Evolutionary conservation across 2,888 invertebrate species (phyloP).

Genomic region (Parnassius glacialis): DNA sequence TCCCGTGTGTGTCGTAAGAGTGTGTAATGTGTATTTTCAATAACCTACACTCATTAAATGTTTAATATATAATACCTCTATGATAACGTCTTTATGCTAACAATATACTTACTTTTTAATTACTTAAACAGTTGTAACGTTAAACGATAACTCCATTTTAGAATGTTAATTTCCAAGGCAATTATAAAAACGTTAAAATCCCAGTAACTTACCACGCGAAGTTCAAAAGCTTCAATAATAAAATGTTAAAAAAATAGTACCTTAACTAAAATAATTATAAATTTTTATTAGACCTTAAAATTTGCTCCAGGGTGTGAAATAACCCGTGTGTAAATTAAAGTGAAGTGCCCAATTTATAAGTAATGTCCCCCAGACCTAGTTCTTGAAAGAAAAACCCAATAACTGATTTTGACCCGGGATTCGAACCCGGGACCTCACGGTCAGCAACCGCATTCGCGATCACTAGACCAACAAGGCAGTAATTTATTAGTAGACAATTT

Average conservation of each 20-base stretch:
- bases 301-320: constrained; percentile 24
- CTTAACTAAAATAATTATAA: constrained; percentile 23
- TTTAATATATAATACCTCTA: not conserved
- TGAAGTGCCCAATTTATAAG: constrained; percentile 22
- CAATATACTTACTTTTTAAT: not conserved
- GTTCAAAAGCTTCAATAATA: constrained; percentile 14
- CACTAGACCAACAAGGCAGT: not conserved
- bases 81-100: not conserved
- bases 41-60: too few species aligned
- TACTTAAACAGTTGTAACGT: not conserved
- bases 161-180: not conserved
- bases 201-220: not conserved
- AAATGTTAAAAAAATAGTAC: constrained; percentile 18
- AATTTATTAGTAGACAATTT: constrained; percentile 21
- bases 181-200: not conserved
- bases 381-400: too few species aligned
- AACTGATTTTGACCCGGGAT: too few species aligned
- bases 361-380: not conserved
- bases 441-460: too few species aligned
- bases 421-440: too few species aligned
- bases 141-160: not conserved
- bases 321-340: constrained; percentile 20
- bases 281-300: constrained; percentile 18
- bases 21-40: too few species aligned
- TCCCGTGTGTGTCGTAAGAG: too few species aligned